These are phyloP conservation scores for Eulemur albifrons DNA, from an alignment of 2,797 vertebrate genomes.

Conservation along the genomic window DNA sequence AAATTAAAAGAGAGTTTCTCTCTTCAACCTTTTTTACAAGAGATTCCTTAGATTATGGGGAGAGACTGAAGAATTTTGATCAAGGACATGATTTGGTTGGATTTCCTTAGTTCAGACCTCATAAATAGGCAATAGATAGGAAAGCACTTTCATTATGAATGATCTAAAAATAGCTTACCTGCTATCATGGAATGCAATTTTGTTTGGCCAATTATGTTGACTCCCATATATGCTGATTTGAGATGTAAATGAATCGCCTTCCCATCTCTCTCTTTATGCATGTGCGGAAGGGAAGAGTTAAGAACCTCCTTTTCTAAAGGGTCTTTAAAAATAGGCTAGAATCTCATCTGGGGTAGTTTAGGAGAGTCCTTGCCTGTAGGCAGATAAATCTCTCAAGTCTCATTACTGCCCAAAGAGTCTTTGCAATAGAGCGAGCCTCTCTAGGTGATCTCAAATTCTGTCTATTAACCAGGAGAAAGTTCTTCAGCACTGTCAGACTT, in stretches of 20 bases:
- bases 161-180: not conserved
- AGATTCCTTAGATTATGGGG: not conserved
- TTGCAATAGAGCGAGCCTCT: slow-evolving; percentile 2
- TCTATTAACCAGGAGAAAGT: slow-evolving; percentile 44
- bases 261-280: not conserved
- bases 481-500: slow-evolving; percentile 1
- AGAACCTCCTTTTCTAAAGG: slow-evolving; percentile 33
- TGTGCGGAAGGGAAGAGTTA: not conserved
- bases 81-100: not conserved
- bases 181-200: not conserved
- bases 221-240: not conserved
- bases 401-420: slow-evolving; percentile 36
- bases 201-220: not conserved
- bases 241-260: not conserved
- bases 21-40: not conserved
- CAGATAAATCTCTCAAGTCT: slow-evolving; percentile 51
- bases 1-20: not conserved
- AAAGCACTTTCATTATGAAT: not conserved
- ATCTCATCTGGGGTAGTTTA: slow-evolving; percentile 24
- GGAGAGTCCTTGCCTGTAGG: slow-evolving; percentile 45
- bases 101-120: not conserved
- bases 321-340: slow-evolving; percentile 39
- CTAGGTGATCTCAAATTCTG: slow-evolving; percentile 46
- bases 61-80: not conserved
- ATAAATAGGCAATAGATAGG: not conserved